Evolutionary conservation across 2,888 invertebrate genomes (phyloP), one percentile per base, ranked within the genome.

Genomic region (Leucozona laternaria): DNA sequence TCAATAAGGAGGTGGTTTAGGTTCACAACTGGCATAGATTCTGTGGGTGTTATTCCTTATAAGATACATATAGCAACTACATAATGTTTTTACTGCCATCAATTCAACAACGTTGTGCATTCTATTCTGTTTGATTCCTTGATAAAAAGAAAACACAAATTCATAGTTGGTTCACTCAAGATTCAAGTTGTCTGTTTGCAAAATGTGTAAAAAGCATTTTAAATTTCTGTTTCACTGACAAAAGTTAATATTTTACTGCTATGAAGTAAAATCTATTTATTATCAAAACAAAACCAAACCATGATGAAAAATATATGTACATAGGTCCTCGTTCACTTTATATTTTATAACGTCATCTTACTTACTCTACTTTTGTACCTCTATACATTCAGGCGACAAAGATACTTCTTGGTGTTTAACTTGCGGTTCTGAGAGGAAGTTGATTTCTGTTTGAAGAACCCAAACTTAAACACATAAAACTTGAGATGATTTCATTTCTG

Each of bases 81-180:
- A 80, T 79, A 70, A 53, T 80, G 50, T 70, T 80, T 80, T 76
- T 58, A 73, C 83, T 83, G 79, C 79, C 71, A 40, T n/a, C 64
- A 58, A n/a, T n/a, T n/a, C n/a, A n/a, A n/a, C n/a, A n/a, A n/a
- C n/a, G n/a, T n/a, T n/a, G n/a, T n/a, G n/a, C n/a, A n/a, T n/a
- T 31, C 13, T 20, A 34, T 34, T 31, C 31, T 8, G 1, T 31
- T 31, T 31, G 31, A 7, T 31, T 31, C 31, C 31, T 31, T 31
- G 6, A 31, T 31, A 31, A 0, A 6, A 7, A 7, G 31, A 7
- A 31, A 31, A 31, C n/a, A 31, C 8, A 1, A 31, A 8, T 2
- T 31, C 8, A 31, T 7, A 8, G 0, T 5, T 31, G 8, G 28
- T 4, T 28, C 31, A 31, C 5, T 31, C 31, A 31, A 8, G 31